Evolutionary conservation across 2,888 invertebrate species (phyloP), one percentile per base, ranked within the genome.

Genomic region (Watsonalla cultraria): DNA sequence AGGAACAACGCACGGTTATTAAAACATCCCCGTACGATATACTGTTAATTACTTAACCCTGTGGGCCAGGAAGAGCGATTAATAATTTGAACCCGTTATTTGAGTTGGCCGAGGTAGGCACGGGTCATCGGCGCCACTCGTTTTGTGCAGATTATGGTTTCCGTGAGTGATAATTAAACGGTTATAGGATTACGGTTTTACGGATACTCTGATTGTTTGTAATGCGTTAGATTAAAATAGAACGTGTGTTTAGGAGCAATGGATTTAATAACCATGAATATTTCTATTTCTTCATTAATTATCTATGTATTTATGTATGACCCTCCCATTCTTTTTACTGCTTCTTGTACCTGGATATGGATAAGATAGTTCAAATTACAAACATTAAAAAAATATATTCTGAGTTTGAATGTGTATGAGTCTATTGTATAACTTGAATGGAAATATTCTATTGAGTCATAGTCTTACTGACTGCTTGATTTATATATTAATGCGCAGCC

Each of bases 11-110:
- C 62, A 70, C 60, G 61, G 68, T 82, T 83, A 82, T 81, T 82
- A 82, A 82, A 82, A 81, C 81, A 82, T 80, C 74, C 71, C 67
- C 73, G 75, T 67, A 72, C 76, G 75, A 76, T 77, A 74, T 74
- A 67, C 73, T 78, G 82, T 78, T 84, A 81, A 84, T 84, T 84
- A 82, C 84, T 84, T 81, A 81, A 75, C 76, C 78, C 71, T 66
- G 82, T 73, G 75, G 76, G 76, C 63, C 78, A 64, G 68, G 64
- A 71, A 73, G 76, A 70, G 75, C 75, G 78, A 80, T 81, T 82
- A 80, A 84, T 84, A 83, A 82, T 81, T 79, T 79, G 75, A 68
- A 75, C 71, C 78, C 74, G 60, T 46, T 83, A 82, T 83, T 83
- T 83, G 82, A 82, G 78, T 83, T 81, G 63, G 64, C 53, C 55